These are phyloP conservation scores for Rhodinocichla rosea DNA, from an alignment of 2,113 vertebrate species.

Conservation along the genomic window DNA sequence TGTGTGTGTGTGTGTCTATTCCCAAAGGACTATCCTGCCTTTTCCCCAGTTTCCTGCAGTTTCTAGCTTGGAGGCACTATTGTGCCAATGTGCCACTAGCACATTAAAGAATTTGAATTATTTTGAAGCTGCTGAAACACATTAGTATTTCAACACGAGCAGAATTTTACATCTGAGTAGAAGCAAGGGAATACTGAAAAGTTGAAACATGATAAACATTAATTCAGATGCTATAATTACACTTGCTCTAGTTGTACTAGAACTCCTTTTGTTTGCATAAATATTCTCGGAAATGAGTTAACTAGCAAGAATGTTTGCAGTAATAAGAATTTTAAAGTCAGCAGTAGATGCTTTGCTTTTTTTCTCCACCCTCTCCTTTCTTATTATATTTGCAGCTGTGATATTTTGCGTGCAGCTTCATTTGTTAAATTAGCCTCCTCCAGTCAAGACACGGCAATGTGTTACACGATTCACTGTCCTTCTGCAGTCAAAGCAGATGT, in stretches of 20 bases:
- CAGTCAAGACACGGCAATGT: neutral
- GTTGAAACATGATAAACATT: conserved; percentile 45
- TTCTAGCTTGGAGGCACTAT: neutral
- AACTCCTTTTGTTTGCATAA: conserved; percentile 58
- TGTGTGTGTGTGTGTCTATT: neutral
- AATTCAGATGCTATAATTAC: conserved; percentile 54
- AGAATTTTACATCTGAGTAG: conserved; percentile 5
- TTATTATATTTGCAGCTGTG: conserved; percentile 19
- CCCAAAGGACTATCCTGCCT: neutral
- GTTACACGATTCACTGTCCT: neutral
- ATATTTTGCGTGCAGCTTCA: neutral
- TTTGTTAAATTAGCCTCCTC: neutral
- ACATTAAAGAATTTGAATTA: neutral
- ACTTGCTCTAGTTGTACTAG: conserved; percentile 39
- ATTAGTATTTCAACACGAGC: neutral
- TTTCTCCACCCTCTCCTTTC: conserved; percentile 16
- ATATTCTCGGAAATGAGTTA: conserved; percentile 42
- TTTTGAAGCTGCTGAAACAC: conserved; percentile 16
- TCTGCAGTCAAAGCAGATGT: neutral
- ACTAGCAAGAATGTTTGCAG: conserved; percentile 32
- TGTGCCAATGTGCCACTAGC: neutral
- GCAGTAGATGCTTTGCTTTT: conserved; percentile 18
- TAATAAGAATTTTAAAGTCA: conserved; percentile 27
- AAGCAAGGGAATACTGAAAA: conserved; percentile 52
- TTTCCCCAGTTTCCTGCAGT: neutral